Conservation (phyloP, 2,797 vertebrate species). For the Poliocrania exsul region DNA sequence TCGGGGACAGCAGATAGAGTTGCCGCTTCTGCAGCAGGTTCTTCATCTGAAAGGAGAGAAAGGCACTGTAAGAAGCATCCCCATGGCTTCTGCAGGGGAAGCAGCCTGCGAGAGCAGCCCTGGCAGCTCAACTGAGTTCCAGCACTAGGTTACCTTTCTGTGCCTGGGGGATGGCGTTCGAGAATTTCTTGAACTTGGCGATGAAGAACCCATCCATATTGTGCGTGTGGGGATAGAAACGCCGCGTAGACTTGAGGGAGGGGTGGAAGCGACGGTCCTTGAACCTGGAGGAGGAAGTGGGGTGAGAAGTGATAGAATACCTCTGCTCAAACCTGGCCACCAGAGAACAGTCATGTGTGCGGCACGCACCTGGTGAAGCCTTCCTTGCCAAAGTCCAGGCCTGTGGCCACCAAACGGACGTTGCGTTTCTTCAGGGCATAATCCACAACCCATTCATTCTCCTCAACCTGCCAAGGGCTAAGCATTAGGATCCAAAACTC, state of each 20-base stretch:
- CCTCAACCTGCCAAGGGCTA: conserved; percentile 85
- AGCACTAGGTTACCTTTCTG: conserved; percentile 29
- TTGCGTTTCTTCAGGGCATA: conserved; percentile 97
- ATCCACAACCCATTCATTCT: conserved; percentile 98
- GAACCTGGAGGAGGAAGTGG: conserved; percentile 78
- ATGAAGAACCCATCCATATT: conserved; percentile 99
- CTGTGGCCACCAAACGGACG: conserved; percentile 91
- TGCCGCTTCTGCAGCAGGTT: neutral
- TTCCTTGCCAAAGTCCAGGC: conserved; percentile 96
- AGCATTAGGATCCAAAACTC: neutral
- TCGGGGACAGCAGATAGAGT: neutral
- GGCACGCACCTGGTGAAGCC: conserved; percentile 88
- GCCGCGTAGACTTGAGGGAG: conserved; percentile 82
- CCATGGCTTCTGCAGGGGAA: accelerated
- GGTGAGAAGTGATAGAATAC: neutral
- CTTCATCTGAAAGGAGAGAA: conserved; percentile 20
- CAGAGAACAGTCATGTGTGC: neutral
- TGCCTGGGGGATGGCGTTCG: conserved; percentile 85
- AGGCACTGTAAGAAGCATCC: neutral
- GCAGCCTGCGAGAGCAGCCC: neutral
- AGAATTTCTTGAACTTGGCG: conserved; percentile 96
- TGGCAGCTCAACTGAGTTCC: neutral
- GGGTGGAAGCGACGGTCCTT: conserved; percentile 93
- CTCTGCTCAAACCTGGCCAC: neutral
- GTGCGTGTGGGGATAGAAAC: conserved; percentile 96